Conservation (phyloP, 35 echinoderm and acorn worm genomes). For the Lytechinus pictus region DNA sequence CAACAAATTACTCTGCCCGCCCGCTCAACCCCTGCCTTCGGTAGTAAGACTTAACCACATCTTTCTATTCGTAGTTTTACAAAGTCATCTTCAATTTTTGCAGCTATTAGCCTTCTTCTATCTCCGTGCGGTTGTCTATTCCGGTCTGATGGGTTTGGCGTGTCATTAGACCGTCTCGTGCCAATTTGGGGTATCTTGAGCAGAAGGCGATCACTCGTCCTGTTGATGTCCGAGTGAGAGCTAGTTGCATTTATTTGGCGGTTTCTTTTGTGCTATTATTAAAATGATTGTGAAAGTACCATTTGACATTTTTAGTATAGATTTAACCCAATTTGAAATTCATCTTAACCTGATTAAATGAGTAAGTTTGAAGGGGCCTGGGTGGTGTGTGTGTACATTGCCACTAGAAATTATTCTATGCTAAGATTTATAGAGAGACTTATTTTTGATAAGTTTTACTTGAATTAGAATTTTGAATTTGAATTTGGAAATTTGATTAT, state of each 20-base stretch:
- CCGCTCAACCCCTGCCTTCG: neutral
- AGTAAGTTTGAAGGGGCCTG: too few relatives aligned
- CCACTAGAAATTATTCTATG: too few relatives aligned
- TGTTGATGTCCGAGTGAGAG: neutral
- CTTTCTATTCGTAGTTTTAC: neutral
- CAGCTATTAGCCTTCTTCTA: neutral
- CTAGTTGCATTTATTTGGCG: neutral
- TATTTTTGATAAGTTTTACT: too few relatives aligned
- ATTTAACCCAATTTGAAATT: too few relatives aligned
- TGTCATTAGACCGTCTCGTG: neutral
- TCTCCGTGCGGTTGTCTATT: neutral
- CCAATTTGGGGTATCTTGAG: neutral
- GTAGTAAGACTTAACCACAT: neutral
- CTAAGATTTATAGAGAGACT: too few relatives aligned
- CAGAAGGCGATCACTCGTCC: neutral
- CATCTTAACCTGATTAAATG: too few relatives aligned
- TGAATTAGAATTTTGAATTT: too few relatives aligned
- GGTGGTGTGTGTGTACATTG: too few relatives aligned
- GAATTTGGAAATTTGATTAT: too few relatives aligned
- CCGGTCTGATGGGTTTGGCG: neutral
- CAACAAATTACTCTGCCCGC: neutral
- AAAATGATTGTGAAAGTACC: neutral
- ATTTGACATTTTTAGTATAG: too few relatives aligned
- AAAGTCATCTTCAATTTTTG: slow-evolving; percentile 6
- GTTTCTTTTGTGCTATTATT: neutral